Conservation (phyloP, 2,888 invertebrate species). For the Penaeus monodon region DNA sequence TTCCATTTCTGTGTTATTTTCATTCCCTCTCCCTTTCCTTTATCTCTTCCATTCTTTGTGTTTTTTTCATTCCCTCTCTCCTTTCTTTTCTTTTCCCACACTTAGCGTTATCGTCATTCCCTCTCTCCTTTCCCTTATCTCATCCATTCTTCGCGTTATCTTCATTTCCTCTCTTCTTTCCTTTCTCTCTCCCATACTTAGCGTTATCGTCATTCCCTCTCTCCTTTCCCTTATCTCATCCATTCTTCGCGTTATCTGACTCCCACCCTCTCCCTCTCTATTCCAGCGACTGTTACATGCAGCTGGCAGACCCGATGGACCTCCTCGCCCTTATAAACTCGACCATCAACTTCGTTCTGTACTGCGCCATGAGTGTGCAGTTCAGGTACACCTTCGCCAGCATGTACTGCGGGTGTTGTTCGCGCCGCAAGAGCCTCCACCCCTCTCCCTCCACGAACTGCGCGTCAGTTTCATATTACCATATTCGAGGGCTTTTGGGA, state of each 20-base stretch:
- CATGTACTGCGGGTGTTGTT: constrained; percentile 19
- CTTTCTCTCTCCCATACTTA: background rate
- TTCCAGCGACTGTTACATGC: constrained; percentile 76
- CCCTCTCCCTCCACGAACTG: background rate
- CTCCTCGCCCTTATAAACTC: constrained; percentile 90
- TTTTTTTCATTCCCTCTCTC: too few relatives aligned
- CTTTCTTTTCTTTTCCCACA: background rate
- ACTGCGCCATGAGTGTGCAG: constrained; percentile 94
- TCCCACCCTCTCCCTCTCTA: background rate
- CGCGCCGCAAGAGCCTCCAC: background rate
- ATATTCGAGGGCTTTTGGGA: too few relatives aligned
- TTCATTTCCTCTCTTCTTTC: background rate
- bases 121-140: background rate
- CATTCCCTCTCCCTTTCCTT: too few relatives aligned
- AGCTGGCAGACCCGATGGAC: constrained; percentile 83
- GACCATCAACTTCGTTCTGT: constrained; percentile 92
- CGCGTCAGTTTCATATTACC: background rate
- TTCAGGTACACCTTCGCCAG: constrained; percentile 77
- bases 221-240: background rate
- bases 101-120: background rate
- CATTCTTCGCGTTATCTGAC: background rate
- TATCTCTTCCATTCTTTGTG: too few relatives aligned
- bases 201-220: background rate
- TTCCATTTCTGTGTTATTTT: too few relatives aligned
- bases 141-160: background rate